These are phyloP conservation scores for Triplophysa bombifrons DNA, from an alignment of 2,797 vertebrate genomes.

Conservation along the genomic window DNA sequence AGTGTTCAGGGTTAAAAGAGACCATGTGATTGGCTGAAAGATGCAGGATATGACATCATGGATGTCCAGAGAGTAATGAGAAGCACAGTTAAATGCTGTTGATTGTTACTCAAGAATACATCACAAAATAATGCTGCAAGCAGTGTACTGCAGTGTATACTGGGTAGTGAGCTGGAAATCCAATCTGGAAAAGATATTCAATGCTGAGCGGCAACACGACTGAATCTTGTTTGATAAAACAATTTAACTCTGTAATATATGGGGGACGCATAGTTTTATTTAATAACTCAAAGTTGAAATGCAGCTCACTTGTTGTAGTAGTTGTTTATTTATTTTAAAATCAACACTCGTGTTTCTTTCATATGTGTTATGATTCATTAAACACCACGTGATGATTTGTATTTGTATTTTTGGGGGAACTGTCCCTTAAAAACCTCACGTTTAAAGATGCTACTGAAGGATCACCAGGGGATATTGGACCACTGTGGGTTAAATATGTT, in stretches of 20 bases:
- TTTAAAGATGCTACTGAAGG: too few relatives aligned
- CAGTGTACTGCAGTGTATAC: neutral
- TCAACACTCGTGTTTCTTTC: neutral
- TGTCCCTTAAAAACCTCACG: too few relatives aligned
- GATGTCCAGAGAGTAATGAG: too few relatives aligned
- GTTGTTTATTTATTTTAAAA: conserved; percentile 9
- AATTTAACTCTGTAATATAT: neutral
- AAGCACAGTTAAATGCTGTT: too few relatives aligned
- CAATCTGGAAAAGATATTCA: neutral
- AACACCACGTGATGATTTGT: conserved; percentile 48
- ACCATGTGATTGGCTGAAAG: too few relatives aligned
- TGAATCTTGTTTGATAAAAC: neutral
- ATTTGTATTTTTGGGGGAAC: too few relatives aligned
- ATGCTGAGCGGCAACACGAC: too few relatives aligned
- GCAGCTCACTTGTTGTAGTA: neutral
- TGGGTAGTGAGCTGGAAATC: neutral
- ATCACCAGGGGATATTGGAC: too few relatives aligned
- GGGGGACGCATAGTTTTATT: neutral
- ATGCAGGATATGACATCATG: too few relatives aligned
- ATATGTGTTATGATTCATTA: neutral
- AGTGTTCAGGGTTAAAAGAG: conserved; percentile 8
- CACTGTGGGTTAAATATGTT: too few relatives aligned
- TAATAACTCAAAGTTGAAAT: neutral
- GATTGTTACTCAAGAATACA: too few relatives aligned
- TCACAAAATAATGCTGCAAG: neutral